phyloP scores from a whole-genome alignment of 2,113 vertebrate species.

The Tricholaema leucomelas region DNA sequence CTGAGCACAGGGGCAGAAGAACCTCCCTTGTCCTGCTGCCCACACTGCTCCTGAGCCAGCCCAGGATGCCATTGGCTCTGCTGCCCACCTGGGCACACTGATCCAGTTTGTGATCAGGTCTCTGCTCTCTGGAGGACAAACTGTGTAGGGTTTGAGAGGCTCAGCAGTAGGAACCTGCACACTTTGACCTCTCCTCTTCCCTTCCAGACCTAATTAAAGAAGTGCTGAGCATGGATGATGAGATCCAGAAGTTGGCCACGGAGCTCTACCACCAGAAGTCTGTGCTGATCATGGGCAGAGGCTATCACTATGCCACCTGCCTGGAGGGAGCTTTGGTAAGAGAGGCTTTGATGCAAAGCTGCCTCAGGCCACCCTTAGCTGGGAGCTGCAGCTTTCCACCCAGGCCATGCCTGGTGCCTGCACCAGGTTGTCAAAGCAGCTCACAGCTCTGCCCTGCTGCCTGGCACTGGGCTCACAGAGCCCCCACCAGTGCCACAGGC shows the following conservation, averaged over 20 bases:
- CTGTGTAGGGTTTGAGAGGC: neutral
- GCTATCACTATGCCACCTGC: constrained; percentile 96
- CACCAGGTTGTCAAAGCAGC: neutral
- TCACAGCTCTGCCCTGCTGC: neutral
- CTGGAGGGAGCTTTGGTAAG: constrained; percentile 95
- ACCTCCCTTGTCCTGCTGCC: no score
- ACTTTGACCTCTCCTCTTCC: neutral
- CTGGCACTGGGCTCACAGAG: neutral
- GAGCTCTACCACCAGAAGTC: constrained; percentile 98
- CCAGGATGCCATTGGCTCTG: no score
- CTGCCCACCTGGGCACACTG: no score
- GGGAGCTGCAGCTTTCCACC: neutral
- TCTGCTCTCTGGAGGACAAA: neutral
- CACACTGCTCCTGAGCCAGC: no score
- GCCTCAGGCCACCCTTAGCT: neutral
- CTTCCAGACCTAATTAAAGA: constrained; percentile 92
- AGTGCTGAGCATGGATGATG: constrained; percentile 93
- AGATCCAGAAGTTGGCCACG: constrained; percentile 92
- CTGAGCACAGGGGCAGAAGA: no score
- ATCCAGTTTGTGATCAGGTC: neutral
- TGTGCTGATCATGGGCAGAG: constrained; percentile 96
- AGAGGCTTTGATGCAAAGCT: neutral
- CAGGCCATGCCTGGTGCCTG: neutral
- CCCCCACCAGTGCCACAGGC: no score
- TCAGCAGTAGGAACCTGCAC: neutral